phyloP scores from a whole-genome alignment of 2,797 vertebrate species.

The Lagodon rhomboides region DNA sequence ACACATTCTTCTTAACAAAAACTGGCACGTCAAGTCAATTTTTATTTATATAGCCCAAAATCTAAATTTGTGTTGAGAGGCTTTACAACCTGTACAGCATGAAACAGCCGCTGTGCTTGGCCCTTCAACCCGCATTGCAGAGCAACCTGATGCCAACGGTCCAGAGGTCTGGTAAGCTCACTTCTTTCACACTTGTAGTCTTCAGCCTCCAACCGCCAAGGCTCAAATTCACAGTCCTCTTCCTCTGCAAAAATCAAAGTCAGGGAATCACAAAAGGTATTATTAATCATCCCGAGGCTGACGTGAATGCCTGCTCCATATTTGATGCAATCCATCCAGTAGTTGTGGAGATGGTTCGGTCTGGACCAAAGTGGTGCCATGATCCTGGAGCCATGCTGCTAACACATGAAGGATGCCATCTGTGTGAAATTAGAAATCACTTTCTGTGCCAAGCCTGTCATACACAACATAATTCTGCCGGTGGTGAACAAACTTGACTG shows the following conservation, averaged over 20 bases:
- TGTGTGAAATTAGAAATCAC: not conserved
- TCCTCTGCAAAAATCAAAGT: not conserved
- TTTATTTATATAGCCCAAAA: too few relatives aligned
- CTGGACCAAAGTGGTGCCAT: not conserved
- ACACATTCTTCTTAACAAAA: too few relatives aligned
- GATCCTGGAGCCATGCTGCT: not conserved
- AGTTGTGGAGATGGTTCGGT: not conserved
- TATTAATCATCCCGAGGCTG: not conserved
- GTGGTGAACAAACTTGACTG: not conserved
- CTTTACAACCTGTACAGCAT: too few relatives aligned
- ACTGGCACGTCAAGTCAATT: too few relatives aligned
- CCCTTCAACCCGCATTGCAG: too few relatives aligned
- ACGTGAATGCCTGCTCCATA: not conserved
- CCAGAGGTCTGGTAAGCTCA: not conserved
- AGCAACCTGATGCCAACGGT: too few relatives aligned
- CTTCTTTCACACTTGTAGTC: not conserved
- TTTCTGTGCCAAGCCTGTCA: not conserved
- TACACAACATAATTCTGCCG: not conserved
- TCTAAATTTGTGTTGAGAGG: too few relatives aligned
- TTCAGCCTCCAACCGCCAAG: not conserved
- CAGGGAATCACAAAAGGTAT: not conserved
- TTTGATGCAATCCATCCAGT: not conserved
- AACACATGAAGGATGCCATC: not conserved
- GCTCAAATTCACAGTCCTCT: not conserved
- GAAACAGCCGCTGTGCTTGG: too few relatives aligned